These are phyloP conservation scores for Ormyrus pomaceus DNA, from an alignment of 2,888 invertebrate species.

Conservation along the genomic window DNA sequence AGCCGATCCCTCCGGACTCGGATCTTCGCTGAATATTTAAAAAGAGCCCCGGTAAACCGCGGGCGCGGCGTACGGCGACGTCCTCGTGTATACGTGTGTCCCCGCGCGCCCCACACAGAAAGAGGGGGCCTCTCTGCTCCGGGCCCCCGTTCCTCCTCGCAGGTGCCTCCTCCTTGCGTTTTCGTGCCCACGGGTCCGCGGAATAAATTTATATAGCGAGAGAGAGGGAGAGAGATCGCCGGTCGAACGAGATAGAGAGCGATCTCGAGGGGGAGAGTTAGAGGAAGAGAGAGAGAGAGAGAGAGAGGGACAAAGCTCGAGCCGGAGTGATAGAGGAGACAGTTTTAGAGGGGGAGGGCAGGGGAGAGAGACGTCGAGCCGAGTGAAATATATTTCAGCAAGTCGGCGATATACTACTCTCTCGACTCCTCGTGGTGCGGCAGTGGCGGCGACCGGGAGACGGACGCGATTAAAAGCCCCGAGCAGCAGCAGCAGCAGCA, in stretches of 20 bases:
- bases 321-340: conserved; percentile 47
- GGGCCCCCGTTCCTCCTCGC: neutral
- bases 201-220: conserved; percentile 52
- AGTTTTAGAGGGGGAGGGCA: conserved; percentile 43
- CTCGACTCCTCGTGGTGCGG: neutral
- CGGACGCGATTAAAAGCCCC: conserved; percentile 52
- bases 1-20: too few relatives aligned
- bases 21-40: conserved; percentile 37
- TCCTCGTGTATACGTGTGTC: neutral
- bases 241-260: too few relatives aligned
- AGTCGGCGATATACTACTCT: conserved; percentile 48
- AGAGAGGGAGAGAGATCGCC: conserved; percentile 12
- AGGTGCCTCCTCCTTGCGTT: conserved; percentile 46
- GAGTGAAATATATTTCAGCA: conserved; percentile 53
- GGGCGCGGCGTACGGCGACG: neutral
- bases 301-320: neutral
- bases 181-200: conserved; percentile 46
- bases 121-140: too few relatives aligned
- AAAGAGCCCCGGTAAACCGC: conserved; percentile 21
- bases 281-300: conserved; percentile 23
- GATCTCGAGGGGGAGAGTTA: conserved; percentile 18
- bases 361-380: conserved; percentile 40
- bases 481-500: conserved; percentile 7
- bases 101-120: too few relatives aligned
- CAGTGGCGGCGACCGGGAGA: conserved; percentile 24